Percentiles rank a stretch among this genome's conserved stretches.
phyloP scores from a whole-genome alignment of 2,113 vertebrate genomes.

The Ibidorhyncha struthersii region DNA sequence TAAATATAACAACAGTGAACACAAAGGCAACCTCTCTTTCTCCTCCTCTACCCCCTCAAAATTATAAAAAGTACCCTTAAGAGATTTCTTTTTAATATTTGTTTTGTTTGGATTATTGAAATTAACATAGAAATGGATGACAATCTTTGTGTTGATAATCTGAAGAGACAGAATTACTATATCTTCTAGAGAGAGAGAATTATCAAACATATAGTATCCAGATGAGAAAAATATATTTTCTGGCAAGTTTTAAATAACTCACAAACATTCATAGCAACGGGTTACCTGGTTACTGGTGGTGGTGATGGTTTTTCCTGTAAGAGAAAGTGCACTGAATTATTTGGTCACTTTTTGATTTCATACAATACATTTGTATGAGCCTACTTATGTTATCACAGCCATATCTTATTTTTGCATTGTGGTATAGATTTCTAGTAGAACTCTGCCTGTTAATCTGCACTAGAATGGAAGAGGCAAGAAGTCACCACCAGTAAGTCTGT shows the following conservation, averaged over 20 bases:
- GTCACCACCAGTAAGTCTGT: neutral
- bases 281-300: conserved; percentile 53
- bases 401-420: neutral
- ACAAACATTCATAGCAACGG: neutral
- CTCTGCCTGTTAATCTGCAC: neutral
- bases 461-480: neutral
- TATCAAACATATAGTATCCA: neutral
- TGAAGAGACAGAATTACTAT: neutral
- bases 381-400: neutral
- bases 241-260: neutral
- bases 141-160: neutral
- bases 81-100: neutral
- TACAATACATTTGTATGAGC: neutral
- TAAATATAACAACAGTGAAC: neutral
- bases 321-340: neutral
- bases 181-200: neutral
- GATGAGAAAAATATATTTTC: neutral
- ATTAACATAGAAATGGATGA: neutral
- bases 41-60: neutral
- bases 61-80: neutral
- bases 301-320: conserved; percentile 65
- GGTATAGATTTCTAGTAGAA: neutral
- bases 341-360: neutral
- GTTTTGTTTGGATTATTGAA: neutral
- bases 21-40: neutral